Conservation (phyloP, 2,888 invertebrate genomes). For the Leptura quadrifasciata region DNA sequence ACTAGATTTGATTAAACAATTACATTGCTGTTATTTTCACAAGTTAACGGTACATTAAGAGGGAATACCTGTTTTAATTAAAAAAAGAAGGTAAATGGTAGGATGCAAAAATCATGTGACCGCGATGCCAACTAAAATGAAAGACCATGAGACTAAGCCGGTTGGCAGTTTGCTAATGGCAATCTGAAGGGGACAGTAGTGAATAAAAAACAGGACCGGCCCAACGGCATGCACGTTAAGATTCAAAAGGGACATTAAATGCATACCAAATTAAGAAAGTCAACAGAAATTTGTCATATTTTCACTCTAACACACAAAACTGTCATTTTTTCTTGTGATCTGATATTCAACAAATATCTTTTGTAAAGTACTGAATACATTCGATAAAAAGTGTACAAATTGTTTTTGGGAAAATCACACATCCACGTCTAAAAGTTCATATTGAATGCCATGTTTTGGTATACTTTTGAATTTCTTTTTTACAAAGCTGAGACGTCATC, state of each 20-base stretch:
- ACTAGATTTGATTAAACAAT: conserved; percentile 65
- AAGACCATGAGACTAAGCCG: conserved; percentile 48
- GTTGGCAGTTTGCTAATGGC: conserved; percentile 53
- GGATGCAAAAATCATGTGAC: conserved; percentile 64
- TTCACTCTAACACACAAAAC: conserved; percentile 10
- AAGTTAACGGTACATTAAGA: conserved; percentile 63
- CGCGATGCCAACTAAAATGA: conserved; percentile 54
- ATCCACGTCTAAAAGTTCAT: no score
- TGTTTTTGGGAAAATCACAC: no score
- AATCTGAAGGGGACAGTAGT: conserved; percentile 53
- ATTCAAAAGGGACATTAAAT: conserved; percentile 39
- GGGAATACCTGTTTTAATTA: conserved; percentile 65
- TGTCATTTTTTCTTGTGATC: no score
- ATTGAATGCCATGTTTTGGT: no score
- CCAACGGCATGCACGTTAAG: conserved; percentile 50
- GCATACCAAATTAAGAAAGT: conserved; percentile 17
- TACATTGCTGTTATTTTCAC: conserved; percentile 63
- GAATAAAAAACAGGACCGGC: conserved; percentile 56
- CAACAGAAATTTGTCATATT: conserved; percentile 14
- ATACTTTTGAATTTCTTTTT: no score
- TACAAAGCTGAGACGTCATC: no score
- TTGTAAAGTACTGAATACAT: no score
- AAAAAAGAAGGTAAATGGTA: conserved; percentile 62
- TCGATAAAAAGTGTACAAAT: no score
- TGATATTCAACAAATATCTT: no score